Conservation (phyloP, 2,888 invertebrate species). For the Zygaena filipendulae region DNA sequence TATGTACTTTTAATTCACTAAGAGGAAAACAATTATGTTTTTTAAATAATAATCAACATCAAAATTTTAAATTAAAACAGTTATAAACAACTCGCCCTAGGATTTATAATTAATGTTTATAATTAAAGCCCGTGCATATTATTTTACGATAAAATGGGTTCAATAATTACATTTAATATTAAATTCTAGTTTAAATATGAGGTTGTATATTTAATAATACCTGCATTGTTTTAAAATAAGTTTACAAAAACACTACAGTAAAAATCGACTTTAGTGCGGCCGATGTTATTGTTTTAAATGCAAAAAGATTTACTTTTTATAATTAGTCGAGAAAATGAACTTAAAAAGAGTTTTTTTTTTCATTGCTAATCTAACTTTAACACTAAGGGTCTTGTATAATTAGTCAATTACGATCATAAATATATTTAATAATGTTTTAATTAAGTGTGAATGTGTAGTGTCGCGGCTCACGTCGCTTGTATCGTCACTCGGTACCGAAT, state of each 20-base stretch:
- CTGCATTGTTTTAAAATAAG: conserved; percentile 65
- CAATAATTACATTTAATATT: conserved; percentile 64
- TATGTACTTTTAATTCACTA: conserved; percentile 64
- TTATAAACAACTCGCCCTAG: conserved; percentile 72
- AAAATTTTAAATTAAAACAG: conserved; percentile 63
- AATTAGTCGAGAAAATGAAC: conserved; percentile 47
- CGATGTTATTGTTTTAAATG: conserved; percentile 57
- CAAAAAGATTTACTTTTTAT: conserved; percentile 44
- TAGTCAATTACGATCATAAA: conserved; percentile 71
- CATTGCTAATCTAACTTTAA: conserved; percentile 53
- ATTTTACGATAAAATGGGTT: conserved; percentile 57
- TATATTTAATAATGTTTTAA: too few species aligned
- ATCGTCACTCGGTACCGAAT: too few species aligned
- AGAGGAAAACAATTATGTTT: conserved; percentile 51
- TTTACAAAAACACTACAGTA: conserved; percentile 54
- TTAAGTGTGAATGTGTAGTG: too few species aligned
- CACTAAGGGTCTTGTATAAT: conserved; percentile 62
- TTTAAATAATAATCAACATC: conserved; percentile 68
- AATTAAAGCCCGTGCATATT: conserved; percentile 67
- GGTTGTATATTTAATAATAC: conserved; percentile 66
- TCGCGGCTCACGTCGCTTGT: too few species aligned
- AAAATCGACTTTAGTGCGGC: conserved; percentile 33
- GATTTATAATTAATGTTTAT: conserved; percentile 64
- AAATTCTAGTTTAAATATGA: conserved; percentile 66
- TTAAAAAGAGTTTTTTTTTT: conserved; percentile 33